Conservation (phyloP, 2,888 invertebrate genomes). For the Saturnia pavonia region DNA sequence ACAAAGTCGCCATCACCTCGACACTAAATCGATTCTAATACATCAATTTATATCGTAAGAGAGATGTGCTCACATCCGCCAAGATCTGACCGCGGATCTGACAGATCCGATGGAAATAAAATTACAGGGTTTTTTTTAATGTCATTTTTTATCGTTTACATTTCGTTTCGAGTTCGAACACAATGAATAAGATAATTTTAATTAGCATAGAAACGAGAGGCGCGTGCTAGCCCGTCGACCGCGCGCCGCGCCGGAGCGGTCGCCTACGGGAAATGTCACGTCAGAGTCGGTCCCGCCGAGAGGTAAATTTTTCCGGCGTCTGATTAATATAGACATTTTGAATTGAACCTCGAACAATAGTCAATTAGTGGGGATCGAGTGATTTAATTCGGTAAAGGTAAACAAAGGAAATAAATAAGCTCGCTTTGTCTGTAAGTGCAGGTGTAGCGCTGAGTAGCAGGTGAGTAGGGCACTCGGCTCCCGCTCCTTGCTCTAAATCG, state of each 20-base stretch:
- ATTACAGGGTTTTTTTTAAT: background rate
- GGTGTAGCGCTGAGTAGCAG: constrained; percentile 37
- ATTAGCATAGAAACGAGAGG: constrained; percentile 14
- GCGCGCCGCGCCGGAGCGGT: background rate
- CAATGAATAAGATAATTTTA: constrained; percentile 21
- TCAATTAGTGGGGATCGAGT: constrained; percentile 50
- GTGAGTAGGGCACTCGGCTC: constrained; percentile 41
- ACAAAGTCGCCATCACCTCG: background rate
- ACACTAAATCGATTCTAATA: background rate
- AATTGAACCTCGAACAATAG: constrained; percentile 37
- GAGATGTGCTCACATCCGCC: background rate
- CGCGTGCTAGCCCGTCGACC: background rate
- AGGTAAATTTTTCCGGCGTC: constrained; percentile 18
- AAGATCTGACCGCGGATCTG: background rate
- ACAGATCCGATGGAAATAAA: background rate
- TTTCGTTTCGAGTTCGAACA: background rate
- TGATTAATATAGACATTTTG: constrained; percentile 23
- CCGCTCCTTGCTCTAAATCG: constrained; percentile 40
- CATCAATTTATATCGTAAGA: background rate
- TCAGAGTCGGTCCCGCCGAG: background rate
- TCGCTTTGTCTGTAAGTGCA: constrained; percentile 18
- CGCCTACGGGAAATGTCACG: background rate
- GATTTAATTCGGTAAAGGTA: constrained; percentile 43
- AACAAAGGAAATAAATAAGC: constrained; percentile 49
- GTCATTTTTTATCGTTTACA: background rate